Percentiles rank a stretch among this genome's conserved stretches.
Evolutionary conservation across 2,113 vertebrate genomes (phyloP).

Genomic region (Scalopus aquaticus): DNA sequence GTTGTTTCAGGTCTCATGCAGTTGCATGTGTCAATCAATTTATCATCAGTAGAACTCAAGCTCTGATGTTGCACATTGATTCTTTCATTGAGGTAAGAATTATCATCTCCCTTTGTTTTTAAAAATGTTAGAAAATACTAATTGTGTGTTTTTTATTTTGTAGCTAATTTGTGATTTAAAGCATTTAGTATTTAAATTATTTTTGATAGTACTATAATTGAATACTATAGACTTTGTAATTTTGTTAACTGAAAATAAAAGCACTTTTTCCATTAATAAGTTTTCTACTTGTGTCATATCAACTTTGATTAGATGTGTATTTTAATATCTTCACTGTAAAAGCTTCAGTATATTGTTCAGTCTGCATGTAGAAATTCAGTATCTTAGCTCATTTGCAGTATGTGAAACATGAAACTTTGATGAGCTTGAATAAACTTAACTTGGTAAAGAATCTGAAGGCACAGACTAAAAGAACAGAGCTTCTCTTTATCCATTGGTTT

Average conservation of each 20-base stretch:
- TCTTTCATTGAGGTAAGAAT: constrained; percentile 94
- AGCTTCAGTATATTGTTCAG: background rate
- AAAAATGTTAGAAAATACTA: background rate
- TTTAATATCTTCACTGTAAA: background rate
- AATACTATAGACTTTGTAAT: background rate
- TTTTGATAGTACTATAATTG: background rate
- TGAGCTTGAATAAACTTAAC: background rate
- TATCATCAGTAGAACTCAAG: constrained; percentile 98
- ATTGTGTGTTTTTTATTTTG: background rate
- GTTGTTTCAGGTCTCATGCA: constrained; percentile 92
- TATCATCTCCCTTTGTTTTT: background rate
- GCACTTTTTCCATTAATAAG: background rate
- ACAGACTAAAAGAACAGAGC: background rate
- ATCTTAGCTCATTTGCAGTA: background rate
- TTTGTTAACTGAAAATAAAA: background rate
- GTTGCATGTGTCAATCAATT: constrained; percentile 99
- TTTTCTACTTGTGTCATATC: background rate
- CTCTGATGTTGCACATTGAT: constrained; percentile 98
- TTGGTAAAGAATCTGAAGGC: background rate
- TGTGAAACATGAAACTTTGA: background rate
- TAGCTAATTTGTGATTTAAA: background rate
- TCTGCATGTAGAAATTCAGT: background rate
- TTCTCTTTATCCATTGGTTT: constrained; percentile 12
- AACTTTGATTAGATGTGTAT: background rate
- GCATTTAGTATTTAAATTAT: background rate